These are phyloP conservation scores for Oxyura jamaicensis DNA, from an alignment of 2,113 vertebrate genomes.

Conservation along the genomic window DNA sequence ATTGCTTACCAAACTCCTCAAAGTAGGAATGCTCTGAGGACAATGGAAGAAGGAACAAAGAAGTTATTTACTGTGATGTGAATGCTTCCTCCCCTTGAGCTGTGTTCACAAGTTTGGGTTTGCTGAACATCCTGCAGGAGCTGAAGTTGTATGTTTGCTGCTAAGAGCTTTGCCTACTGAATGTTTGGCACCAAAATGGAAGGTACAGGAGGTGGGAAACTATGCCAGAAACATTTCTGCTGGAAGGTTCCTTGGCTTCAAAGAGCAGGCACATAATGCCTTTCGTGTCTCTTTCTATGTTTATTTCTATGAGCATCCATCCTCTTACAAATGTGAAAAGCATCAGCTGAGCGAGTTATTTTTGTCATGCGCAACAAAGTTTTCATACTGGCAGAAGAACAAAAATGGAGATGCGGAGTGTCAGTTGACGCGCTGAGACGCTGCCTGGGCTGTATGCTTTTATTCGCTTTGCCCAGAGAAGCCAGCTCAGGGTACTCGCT, in stretches of 20 bases:
- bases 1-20: not conserved
- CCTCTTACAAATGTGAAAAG: constrained; percentile 6
- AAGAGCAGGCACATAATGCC: not conserved
- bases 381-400: not conserved
- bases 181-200: not conserved
- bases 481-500: not conserved
- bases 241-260: not conserved
- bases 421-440: not conserved
- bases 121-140: not conserved
- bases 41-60: not conserved
- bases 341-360: not conserved
- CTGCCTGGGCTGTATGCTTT: not conserved
- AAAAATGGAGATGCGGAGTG: not conserved
- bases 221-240: not conserved
- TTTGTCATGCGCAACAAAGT: not conserved
- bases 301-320: not conserved
- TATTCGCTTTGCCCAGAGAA: not conserved
- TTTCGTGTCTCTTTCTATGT: not conserved
- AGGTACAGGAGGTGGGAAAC: not conserved
- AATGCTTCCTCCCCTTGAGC: not conserved
- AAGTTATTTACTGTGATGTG: not conserved
- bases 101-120: not conserved
- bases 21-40: not conserved
- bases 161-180: not conserved
- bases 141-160: not conserved